phyloP scores from a whole-genome alignment of 23 tunicate species.

The Aplidium turbinatum region DNA sequence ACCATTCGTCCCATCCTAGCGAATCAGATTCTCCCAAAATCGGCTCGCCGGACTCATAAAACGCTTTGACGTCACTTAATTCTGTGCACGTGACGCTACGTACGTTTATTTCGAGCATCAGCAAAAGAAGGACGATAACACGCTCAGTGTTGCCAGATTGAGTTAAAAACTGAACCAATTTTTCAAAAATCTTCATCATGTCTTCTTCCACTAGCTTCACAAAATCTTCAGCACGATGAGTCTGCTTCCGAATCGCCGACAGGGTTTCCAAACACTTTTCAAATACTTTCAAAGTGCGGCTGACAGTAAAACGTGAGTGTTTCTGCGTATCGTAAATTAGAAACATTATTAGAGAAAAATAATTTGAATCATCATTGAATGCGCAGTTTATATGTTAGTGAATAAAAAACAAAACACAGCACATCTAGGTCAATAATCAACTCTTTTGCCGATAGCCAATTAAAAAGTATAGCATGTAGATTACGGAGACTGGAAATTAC shows the following conservation, averaged over 20 bases:
- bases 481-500: too few species aligned
- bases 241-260: conserved; percentile 33
- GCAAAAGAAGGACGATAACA: conserved; percentile 16
- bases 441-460: too few species aligned
- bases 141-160: conserved; percentile 66
- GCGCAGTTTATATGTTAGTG: too few species aligned
- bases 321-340: too few species aligned
- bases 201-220: conserved; percentile 16
- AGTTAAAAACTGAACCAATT: conserved; percentile 35
- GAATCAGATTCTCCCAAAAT: conserved; percentile 55
- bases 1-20: conserved; percentile 60
- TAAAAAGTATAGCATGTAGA: too few species aligned
- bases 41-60: conserved; percentile 53
- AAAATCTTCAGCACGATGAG: conserved; percentile 27
- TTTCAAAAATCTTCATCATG: conserved; percentile 26
- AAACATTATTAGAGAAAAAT: too few species aligned
- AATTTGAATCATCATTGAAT: too few species aligned
- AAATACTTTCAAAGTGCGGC: conserved; percentile 39
- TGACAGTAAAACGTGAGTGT: conserved; percentile 26
- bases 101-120: conserved; percentile 67
- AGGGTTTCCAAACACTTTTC: conserved; percentile 56
- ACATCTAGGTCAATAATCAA: too few species aligned
- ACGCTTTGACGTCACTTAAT: conserved; percentile 34
- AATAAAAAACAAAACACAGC: too few species aligned
- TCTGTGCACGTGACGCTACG: conserved; percentile 8